Evolutionary conservation across 2,113 vertebrate species (phyloP).

Genomic region (Sylvietta virens): DNA sequence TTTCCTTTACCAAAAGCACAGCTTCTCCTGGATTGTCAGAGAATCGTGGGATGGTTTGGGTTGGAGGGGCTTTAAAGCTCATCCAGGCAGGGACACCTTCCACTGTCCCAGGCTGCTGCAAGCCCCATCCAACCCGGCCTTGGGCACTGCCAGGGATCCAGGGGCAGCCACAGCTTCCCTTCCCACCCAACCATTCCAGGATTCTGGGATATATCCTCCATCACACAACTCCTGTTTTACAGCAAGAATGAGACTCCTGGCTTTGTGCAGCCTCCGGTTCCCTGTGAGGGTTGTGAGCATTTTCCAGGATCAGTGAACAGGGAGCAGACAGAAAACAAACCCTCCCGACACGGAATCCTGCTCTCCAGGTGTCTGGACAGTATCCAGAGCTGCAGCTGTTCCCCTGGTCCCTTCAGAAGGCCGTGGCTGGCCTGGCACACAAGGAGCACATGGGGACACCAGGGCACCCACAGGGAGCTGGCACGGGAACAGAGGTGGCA

Average conservation of each 20-base stretch:
- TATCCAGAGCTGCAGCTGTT: neutral
- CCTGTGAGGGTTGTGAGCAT: neutral
- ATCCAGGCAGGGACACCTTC: neutral
- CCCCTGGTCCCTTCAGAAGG: neutral
- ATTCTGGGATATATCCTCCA: accelerated
- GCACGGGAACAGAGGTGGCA: accelerated
- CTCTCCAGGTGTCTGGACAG: neutral
- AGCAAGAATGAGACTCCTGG: neutral
- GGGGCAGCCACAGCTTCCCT: neutral
- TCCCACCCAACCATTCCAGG: neutral
- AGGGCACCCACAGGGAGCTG: neutral
- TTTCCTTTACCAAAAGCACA: neutral
- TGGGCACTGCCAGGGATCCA: neutral
- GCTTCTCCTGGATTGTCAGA: neutral
- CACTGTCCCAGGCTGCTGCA: neutral
- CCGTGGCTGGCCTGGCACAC: neutral
- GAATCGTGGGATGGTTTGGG: neutral
- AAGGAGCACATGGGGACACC: neutral
- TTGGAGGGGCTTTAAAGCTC: neutral
- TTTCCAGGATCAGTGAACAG: neutral
- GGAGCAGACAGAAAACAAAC: neutral
- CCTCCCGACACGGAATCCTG: neutral
- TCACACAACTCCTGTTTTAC: neutral
- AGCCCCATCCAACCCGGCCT: neutral
- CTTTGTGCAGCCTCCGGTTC: neutral